A percentile compares a stretch with the other conserved stretches of the same genome.
Evolutionary conservation across 1,140 invertebrate species (phyloP).

Genomic region (Aphaenogaster floridana): DNA sequence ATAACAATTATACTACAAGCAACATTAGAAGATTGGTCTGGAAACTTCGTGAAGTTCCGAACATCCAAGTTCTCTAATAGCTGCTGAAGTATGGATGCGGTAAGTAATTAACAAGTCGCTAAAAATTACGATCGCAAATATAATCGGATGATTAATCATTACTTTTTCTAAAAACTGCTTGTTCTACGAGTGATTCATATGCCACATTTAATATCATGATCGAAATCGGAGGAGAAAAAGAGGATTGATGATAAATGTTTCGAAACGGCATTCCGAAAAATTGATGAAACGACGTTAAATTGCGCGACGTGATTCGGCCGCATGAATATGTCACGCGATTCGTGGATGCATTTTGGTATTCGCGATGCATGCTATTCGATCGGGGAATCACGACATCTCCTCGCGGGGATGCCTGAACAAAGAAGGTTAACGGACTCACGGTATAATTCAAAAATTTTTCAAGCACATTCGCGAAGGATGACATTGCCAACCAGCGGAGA

Average conservation of each 20-base stretch:
- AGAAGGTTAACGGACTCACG: slow-evolving; percentile 5
- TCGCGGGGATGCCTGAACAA: background rate
- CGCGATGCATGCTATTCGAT: slow-evolving; percentile 13
- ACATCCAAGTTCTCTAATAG: slow-evolving; percentile 33
- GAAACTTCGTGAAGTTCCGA: slow-evolving; percentile 37
- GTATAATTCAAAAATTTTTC: slow-evolving; percentile 60
- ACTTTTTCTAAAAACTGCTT: slow-evolving; percentile 22
- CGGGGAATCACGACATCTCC: slow-evolving; percentile 9
- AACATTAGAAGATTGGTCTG: slow-evolving; percentile 40
- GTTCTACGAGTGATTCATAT: slow-evolving; percentile 12
- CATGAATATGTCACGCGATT: slow-evolving; percentile 47
- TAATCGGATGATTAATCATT: slow-evolving; percentile 50
- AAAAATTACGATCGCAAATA: slow-evolving; percentile 32
- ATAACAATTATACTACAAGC: slow-evolving; percentile 40
- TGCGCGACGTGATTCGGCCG: slow-evolving; percentile 23
- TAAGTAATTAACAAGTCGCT: slow-evolving; percentile 42
- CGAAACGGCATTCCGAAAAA: slow-evolving; percentile 40
- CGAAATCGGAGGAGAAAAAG: background rate
- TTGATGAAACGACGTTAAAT: slow-evolving; percentile 42
- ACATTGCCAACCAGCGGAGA: background rate
- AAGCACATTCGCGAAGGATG: slow-evolving; percentile 14
- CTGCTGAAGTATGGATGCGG: slow-evolving; percentile 5
- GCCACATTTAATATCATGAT: slow-evolving; percentile 8
- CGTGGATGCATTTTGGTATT: slow-evolving; percentile 26
- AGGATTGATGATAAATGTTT: background rate